Evolutionary conservation across 2,797 vertebrate species (phyloP), one percentile per base, ranked within the genome.

Genomic region (Labroides dimidiatus): DNA sequence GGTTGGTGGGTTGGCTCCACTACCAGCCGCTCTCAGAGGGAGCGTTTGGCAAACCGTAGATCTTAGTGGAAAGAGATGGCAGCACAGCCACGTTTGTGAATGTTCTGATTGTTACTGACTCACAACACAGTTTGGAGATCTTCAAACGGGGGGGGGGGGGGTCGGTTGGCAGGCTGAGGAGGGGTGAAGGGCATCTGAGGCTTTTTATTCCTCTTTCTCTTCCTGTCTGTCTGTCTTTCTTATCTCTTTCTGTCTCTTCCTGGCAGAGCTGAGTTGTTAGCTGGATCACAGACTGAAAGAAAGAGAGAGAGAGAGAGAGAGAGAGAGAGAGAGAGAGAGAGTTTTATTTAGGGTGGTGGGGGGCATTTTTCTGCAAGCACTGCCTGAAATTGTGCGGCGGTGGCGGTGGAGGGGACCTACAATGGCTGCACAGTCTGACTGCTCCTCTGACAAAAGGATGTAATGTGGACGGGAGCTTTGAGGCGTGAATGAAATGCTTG

Each of bases 51-150:
- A 78, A 75, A 84, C 75, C 77, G 41, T 43, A n/a, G 68, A 78
- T 75, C 69, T 77, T 60, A 75, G 58, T 54, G 76, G 72, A 87
- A 61, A 77, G 75, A 81, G 82, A 89, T 72, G 75, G 78, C 80
- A 77, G 62, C 69, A 23, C 33, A 45, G 44, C 54, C 65, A 63
- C 59, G 23, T 77, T 72, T 78, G 84, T 91, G 80, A 92, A 89
- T 88, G 88, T 86, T 77, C 78, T 67, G 85, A 88, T 90, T 90
- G 89, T 92, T 85, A 75, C 62, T 62, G 80, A 83, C 71, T 83
- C 80, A 60, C 71, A 81, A 69, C 79, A 61, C 68, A 66, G 74
- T 53, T 77, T 4, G 33, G 67, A 73, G 20, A 64, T 78, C 64
- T 65, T 78, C 42, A 2, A 30, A 30, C 21, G 21, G 13, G 16